These are phyloP conservation scores for Meiosimyza decipiens DNA, from an alignment of 2,888 invertebrate species.

Conservation along the genomic window DNA sequence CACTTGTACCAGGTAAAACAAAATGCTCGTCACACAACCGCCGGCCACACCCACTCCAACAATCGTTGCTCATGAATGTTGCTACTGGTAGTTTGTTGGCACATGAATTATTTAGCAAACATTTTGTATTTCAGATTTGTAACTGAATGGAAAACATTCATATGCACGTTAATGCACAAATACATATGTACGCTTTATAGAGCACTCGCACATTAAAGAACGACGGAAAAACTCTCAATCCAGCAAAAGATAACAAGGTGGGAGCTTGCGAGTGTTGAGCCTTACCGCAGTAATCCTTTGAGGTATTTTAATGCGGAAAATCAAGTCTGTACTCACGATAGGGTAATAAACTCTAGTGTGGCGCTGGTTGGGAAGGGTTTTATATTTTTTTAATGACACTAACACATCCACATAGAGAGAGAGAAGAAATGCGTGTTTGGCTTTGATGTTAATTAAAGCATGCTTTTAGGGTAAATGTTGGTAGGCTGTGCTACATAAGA, in stretches of 20 bases:
- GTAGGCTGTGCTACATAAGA: not conserved
- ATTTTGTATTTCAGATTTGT: conserved; percentile 5
- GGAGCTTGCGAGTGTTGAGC: conserved; percentile 8
- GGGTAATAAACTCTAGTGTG: conserved; percentile 6
- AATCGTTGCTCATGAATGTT: too few relatives aligned
- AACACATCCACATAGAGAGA: too few relatives aligned
- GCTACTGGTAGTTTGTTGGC: conserved; percentile 9
- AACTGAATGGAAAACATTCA: too few relatives aligned
- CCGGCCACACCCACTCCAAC: too few relatives aligned
- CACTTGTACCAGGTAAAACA: too few relatives aligned
- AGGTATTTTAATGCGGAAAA: conserved; percentile 26
- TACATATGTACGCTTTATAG: too few relatives aligned
- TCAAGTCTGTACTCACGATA: conserved; percentile 12
- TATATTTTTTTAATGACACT: too few relatives aligned
- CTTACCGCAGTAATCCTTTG: conserved; percentile 30
- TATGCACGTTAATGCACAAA: too few relatives aligned
- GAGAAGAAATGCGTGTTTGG: not conserved
- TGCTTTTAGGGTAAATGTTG: conserved; percentile 15
- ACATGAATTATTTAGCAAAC: conserved; percentile 24
- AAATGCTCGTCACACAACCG: too few relatives aligned
- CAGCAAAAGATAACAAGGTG: not conserved
- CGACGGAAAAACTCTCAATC: too few relatives aligned
- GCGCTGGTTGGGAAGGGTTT: too few relatives aligned
- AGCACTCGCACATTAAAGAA: too few relatives aligned
- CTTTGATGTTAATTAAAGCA: conserved; percentile 30